A percentile compares a stretch with the other conserved stretches of the same genome.
These are phyloP conservation scores for Eurosta solidaginis DNA, from an alignment of 1,140 invertebrate species.

Conservation along the genomic window DNA sequence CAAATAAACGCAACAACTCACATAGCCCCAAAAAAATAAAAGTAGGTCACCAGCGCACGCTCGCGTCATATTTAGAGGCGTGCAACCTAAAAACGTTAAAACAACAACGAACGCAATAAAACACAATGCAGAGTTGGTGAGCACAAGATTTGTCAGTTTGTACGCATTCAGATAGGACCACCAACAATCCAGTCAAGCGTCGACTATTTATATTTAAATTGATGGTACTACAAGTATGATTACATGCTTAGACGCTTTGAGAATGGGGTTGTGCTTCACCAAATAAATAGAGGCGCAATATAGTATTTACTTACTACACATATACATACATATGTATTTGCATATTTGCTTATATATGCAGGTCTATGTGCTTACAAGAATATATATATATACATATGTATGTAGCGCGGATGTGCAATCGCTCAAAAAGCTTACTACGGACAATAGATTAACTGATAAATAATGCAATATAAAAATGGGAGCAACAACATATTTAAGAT, in stretches of 20 bases:
- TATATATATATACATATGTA: not conserved
- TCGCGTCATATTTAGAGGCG: constrained; percentile 14
- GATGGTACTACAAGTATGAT: constrained; percentile 13
- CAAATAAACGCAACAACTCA: constrained; percentile 27
- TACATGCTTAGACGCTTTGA: not conserved
- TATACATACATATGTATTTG: not conserved
- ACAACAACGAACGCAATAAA: not conserved
- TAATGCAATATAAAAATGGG: constrained; percentile 4
- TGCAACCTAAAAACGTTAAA: constrained; percentile 10
- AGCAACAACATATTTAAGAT: not conserved
- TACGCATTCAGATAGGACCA: not conserved
- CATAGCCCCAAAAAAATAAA: constrained; percentile 17
- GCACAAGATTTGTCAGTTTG: not conserved
- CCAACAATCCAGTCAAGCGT: not conserved
- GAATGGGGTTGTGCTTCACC: not conserved
- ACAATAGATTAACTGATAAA: not conserved
- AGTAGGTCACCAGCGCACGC: constrained; percentile 20
- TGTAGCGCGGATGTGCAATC: not conserved
- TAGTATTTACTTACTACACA: no score
- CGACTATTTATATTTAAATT: not conserved
- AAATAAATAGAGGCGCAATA: no score
- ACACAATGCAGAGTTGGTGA: not conserved
- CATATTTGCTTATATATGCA: not conserved
- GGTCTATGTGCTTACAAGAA: not conserved
- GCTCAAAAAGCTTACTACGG: no score